phyloP scores from a whole-genome alignment of 92 coral and sea anemone genomes.

The Actinernus sp. region DNA sequence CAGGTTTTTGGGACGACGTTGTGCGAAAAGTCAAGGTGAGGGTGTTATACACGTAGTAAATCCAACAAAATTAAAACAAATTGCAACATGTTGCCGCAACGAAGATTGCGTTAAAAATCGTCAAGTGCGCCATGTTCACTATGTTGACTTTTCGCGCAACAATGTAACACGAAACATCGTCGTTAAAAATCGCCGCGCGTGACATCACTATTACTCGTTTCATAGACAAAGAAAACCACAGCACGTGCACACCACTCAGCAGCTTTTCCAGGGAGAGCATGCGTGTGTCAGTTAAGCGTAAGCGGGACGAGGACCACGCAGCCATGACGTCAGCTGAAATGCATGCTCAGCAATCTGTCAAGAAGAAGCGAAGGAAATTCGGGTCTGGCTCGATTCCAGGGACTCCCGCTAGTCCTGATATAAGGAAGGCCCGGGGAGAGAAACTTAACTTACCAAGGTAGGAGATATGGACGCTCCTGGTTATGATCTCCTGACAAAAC shows the following conservation, averaged over 20 bases:
- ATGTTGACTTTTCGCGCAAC: no score
- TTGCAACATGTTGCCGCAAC: no score
- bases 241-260: conserved; percentile 16
- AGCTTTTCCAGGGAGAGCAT: conserved; percentile 38
- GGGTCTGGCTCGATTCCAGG: conserved; percentile 18
- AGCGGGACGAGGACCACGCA: conserved; percentile 43
- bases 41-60: no score
- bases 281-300: conserved; percentile 70
- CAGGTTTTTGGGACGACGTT: no score
- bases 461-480: no score
- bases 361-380: conserved; percentile 33
- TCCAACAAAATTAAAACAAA: no score
- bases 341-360: neutral
- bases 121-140: no score
- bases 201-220: no score
- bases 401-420: conserved; percentile 90
- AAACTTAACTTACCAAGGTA: conserved; percentile 82
- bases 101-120: no score
- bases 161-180: no score
- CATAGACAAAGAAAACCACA: neutral
- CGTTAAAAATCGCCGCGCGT: no score
- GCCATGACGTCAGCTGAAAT: neutral
- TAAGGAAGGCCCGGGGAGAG: conserved; percentile 81
- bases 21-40: no score
- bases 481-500: neutral